Percentiles rank a stretch among this genome's conserved stretches.
These are phyloP conservation scores for Ischnus inquisitorius DNA, from an alignment of 2,888 invertebrate genomes.

Conservation along the genomic window DNA sequence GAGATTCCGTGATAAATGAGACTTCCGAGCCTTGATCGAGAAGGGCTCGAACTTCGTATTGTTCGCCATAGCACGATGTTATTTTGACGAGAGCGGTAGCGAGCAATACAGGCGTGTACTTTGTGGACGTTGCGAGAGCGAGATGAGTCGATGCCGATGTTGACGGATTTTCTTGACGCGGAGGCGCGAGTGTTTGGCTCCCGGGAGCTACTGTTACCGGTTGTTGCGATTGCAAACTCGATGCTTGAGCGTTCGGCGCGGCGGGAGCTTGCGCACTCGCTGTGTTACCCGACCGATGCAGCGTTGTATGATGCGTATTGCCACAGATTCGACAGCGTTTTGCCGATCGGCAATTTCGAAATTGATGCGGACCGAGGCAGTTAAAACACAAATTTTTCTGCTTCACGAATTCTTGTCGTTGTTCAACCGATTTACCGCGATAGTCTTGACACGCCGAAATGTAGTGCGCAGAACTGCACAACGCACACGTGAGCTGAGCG, in stretches of 20 bases:
- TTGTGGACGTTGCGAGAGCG: background rate
- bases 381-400: constrained; percentile 46
- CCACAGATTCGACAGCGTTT: constrained; percentile 24
- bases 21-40: constrained; percentile 17
- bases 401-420: constrained; percentile 28
- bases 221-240: background rate
- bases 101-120: constrained; percentile 16
- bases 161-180: constrained; percentile 1
- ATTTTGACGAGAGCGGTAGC: constrained; percentile 28
- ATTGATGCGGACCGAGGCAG: constrained; percentile 42
- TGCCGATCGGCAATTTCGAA: constrained; percentile 19
- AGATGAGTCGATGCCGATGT: background rate
- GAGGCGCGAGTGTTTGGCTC: constrained; percentile 8
- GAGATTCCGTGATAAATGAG: constrained; percentile 16
- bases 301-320: constrained; percentile 30
- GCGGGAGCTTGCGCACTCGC: constrained; percentile 9
- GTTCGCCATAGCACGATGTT: constrained; percentile 15
- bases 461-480: constrained; percentile 27
- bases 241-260: background rate
- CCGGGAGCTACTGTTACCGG: background rate
- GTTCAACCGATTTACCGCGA: constrained; percentile 19
- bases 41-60: constrained; percentile 27
- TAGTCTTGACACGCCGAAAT: constrained; percentile 30
- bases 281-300: background rate
- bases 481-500: background rate